These are phyloP conservation scores for Drosophila pallidifrons DNA, from an alignment of 1,140 invertebrate genomes.

Conservation along the genomic window DNA sequence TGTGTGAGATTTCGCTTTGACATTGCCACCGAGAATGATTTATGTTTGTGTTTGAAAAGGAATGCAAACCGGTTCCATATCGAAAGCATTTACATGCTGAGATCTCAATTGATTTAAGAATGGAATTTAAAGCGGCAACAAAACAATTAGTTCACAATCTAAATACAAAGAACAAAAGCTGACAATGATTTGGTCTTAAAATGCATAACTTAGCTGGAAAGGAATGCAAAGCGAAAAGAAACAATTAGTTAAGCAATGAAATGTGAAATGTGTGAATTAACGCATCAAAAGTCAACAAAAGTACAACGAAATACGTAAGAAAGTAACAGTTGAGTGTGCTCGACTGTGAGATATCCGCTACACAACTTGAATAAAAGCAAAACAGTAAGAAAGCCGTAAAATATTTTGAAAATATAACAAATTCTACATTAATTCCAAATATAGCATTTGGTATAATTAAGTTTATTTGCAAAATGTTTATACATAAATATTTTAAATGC, in stretches of 20 bases:
- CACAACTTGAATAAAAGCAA: no score
- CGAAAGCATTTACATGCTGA: not conserved
- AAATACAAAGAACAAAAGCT: not conserved
- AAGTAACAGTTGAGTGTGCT: no score
- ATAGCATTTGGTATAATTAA: no score
- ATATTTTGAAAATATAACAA: no score
- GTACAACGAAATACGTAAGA: not conserved
- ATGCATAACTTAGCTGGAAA: not conserved
- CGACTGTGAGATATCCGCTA: no score
- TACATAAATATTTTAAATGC: no score
- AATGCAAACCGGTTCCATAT: constrained; percentile 15
- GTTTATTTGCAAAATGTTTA: no score
- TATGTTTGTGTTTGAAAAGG: not conserved
- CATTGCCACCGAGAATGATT: constrained; percentile 20
- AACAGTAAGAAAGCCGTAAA: no score
- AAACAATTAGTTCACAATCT: constrained; percentile 10
- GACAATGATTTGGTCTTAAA: not conserved
- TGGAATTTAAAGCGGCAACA: not conserved
- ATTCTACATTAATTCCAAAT: no score
- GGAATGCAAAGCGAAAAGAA: no score
- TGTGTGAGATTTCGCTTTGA: constrained; percentile 27
- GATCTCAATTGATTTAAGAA: constrained; percentile 6
- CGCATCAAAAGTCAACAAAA: not conserved
- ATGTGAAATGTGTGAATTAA: not conserved
- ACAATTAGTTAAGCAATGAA: no score